These are phyloP conservation scores for Elegia similella DNA, from an alignment of 2,888 invertebrate species.

Conservation along the genomic window DNA sequence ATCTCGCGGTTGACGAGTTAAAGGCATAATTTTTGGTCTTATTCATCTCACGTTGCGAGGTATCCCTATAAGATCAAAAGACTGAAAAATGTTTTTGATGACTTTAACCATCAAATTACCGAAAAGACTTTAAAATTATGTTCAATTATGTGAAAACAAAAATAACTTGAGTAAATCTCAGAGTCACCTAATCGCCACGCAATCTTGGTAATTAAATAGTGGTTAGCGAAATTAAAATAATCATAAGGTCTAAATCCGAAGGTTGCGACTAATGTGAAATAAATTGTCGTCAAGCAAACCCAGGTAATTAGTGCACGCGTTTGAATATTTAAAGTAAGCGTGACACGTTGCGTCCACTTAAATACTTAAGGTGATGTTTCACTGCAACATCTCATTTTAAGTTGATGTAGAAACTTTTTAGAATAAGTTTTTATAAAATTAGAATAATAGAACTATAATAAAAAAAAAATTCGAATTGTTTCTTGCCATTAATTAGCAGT, in stretches of 20 bases:
- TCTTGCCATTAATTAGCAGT: too few relatives aligned
- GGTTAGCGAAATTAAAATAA: slow-evolving; percentile 79
- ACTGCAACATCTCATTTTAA: slow-evolving; percentile 5
- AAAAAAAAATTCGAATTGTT: too few relatives aligned
- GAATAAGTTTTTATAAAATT: too few relatives aligned
- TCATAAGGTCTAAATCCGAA: slow-evolving; percentile 65
- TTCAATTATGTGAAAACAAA: slow-evolving; percentile 13
- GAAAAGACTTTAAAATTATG: neutral
- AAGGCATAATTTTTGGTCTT: too few relatives aligned
- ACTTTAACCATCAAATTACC: too few relatives aligned
- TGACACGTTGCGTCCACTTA: slow-evolving; percentile 50
- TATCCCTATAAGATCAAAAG: too few relatives aligned
- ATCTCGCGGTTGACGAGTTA: too few relatives aligned
- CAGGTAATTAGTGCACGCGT: slow-evolving; percentile 66
- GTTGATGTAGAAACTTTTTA: too few relatives aligned
- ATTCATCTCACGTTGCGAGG: too few relatives aligned
- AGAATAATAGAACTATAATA: too few relatives aligned
- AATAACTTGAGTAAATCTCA: slow-evolving; percentile 24
- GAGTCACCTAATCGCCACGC: slow-evolving; percentile 43
- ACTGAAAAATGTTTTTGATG: too few relatives aligned
- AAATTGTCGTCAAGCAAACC: slow-evolving; percentile 73
- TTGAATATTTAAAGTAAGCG: slow-evolving; percentile 67
- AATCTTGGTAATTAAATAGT: slow-evolving; percentile 71
- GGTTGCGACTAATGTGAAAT: slow-evolving; percentile 75
- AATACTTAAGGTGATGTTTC: slow-evolving; percentile 45